Evolutionary conservation across 2,113 vertebrate species (phyloP).

Genomic region (Cathartes aura): DNA sequence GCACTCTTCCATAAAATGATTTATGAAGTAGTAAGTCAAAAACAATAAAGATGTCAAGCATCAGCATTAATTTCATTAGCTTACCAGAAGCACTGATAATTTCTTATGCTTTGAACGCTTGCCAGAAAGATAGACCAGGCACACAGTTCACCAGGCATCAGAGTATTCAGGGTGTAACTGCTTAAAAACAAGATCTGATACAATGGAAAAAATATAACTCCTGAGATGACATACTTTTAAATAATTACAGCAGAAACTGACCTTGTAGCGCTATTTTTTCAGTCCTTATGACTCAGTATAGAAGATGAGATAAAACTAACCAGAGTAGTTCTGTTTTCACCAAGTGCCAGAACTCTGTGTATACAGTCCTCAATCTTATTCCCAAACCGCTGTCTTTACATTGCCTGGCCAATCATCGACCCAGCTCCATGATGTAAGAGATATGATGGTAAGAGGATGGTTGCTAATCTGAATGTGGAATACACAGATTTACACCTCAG

Average conservation of each 20-base stretch:
- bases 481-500: neutral
- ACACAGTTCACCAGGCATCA: neutral
- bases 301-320: neutral
- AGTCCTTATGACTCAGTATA: neutral
- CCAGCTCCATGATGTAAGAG: neutral
- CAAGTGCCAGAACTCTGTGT: neutral
- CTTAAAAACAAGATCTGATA: constrained; percentile 4
- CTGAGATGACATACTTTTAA: neutral
- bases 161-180: neutral
- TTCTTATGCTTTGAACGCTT: neutral
- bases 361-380: neutral
- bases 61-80: constrained; percentile 8
- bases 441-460: neutral
- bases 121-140: neutral
- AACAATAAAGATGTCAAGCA: neutral
- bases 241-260: neutral
- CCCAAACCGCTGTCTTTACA: neutral
- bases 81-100: neutral
- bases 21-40: neutral
- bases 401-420: neutral
- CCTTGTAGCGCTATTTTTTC: neutral
- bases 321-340: neutral
- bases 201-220: neutral
- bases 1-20: neutral
- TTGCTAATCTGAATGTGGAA: neutral